Base-by-base conservation (phyloP, 2,888 invertebrate species). In the Molanna angustata region DNA sequence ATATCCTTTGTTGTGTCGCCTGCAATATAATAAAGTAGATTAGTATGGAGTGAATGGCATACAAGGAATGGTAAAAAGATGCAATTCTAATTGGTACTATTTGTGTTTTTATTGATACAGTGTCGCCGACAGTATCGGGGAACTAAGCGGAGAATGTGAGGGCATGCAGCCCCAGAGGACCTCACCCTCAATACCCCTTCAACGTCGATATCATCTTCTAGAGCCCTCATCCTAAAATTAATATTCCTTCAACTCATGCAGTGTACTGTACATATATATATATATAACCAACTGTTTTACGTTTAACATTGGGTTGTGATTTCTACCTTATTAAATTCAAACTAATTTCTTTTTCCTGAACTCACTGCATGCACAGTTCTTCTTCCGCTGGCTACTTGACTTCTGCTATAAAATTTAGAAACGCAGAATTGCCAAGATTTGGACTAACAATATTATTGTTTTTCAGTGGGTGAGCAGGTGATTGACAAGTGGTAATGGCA, bases 381-480 rank as follows among this genome's bases (percentile, higher is more conserved):
- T 37, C 49, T 46, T 39, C 44, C 19, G 3, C 42, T 49, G 32
- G 11, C 44, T 33, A 13, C 17, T 27, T 27, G 3, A n/a, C 9
- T 21, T n/a, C 32, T 21, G 31, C 41, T 31, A 7, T n/a, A 47
- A 9, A 27, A 27, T 46, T 41, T 45, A 31, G 56, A 33, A 9
- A 14, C 31, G 21, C 49, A 43, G 45, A 33, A 7, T 27, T 44
- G 22, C 43, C 37, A 22, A 32, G 32, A 48, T 44, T 40, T 35
- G 21, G 32, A 33, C 53, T 47, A 51, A 55, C 48, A 18, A 31
- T 41, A 17, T 48, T 56, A 31, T 54, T 57, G 68, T 76, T 54
- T 76, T 82, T 84, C 84, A 85, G 85, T 78, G 80, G 82, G 82
- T 77, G 85, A 85, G 70, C 75, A 72, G 74, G 84, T 85, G 76